Percentiles rank a stretch among this genome's conserved stretches.
These are phyloP conservation scores for Actinia equina DNA, from an alignment of 64 coral and sea anemone species.

Conservation along the genomic window DNA sequence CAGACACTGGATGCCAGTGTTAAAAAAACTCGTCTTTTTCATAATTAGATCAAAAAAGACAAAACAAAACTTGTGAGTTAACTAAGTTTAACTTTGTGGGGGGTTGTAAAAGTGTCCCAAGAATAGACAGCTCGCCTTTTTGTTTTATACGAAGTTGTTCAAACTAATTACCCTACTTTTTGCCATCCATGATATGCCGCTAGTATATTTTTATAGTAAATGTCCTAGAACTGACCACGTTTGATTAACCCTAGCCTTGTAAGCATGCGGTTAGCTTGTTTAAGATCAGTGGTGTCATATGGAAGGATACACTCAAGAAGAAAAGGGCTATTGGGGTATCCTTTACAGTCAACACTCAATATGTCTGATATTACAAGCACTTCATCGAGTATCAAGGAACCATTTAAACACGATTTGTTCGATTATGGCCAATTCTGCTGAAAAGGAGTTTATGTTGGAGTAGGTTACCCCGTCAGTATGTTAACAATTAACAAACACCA, in stretches of 20 bases:
- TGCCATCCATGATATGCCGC: not conserved
- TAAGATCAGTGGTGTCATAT: not conserved
- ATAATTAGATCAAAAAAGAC: not conserved
- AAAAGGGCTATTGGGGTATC: not conserved
- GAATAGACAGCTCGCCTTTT: not conserved
- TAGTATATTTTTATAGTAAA: not conserved
- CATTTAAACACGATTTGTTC: constrained; percentile 3
- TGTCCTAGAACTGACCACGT: not conserved
- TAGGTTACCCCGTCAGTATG: too few relatives aligned
- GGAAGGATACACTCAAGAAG: not conserved
- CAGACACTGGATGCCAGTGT: not conserved
- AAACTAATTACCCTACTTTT: too few relatives aligned
- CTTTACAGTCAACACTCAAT: not conserved
- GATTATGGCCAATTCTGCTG: not conserved
- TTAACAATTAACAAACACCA: too few relatives aligned
- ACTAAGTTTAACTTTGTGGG: not conserved
- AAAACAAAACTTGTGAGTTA: not conserved
- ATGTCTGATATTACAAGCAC: not conserved
- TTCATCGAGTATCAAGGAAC: not conserved
- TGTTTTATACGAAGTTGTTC: not conserved
- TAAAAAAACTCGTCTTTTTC: not conserved
- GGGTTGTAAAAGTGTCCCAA: not conserved
- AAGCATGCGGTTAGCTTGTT: not conserved
- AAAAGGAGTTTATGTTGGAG: not conserved
- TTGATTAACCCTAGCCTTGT: too few relatives aligned